Evolutionary conservation across 2,113 vertebrate species (phyloP).

Genomic region (Notarius lentiginosus): DNA sequence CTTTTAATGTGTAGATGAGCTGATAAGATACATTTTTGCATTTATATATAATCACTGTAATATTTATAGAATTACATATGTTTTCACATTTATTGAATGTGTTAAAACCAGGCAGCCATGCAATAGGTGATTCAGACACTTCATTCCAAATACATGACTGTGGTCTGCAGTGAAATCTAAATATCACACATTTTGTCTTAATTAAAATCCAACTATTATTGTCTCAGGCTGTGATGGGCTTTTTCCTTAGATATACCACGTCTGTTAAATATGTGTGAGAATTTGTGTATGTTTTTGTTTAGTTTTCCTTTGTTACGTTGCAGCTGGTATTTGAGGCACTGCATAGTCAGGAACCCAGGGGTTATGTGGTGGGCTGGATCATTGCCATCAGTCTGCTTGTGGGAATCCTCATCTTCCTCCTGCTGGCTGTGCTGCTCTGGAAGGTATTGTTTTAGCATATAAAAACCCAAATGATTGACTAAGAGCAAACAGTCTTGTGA

Average conservation of each 20-base stretch:
- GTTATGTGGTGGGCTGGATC: conserved; percentile 98
- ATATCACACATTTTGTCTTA: neutral
- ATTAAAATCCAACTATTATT: neutral
- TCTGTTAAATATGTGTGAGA: conserved; percentile 9
- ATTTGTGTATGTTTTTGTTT: conserved; percentile 32
- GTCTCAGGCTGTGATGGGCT: conserved; percentile 29
- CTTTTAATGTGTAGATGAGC: neutral
- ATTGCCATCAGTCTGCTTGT: conserved; percentile 98
- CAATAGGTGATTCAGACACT: neutral
- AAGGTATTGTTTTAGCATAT: conserved; percentile 79
- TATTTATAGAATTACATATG: neutral
- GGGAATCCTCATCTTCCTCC: conserved; percentile 96
- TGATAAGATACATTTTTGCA: neutral
- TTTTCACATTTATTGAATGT: neutral
- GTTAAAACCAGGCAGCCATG: neutral
- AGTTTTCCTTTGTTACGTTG: conserved; percentile 55
- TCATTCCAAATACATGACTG: neutral
- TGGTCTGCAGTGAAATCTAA: neutral
- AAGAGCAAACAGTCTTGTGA: neutral
- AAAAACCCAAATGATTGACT: neutral
- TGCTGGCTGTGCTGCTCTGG: conserved; percentile 95
- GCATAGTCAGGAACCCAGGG: conserved; percentile 82
- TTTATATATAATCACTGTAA: neutral
- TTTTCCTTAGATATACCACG: conserved; percentile 26
- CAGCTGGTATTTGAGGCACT: conserved; percentile 97